Base-by-base conservation (phyloP, 2,888 invertebrate genomes). In the Ophion slaviceki region DNA sequence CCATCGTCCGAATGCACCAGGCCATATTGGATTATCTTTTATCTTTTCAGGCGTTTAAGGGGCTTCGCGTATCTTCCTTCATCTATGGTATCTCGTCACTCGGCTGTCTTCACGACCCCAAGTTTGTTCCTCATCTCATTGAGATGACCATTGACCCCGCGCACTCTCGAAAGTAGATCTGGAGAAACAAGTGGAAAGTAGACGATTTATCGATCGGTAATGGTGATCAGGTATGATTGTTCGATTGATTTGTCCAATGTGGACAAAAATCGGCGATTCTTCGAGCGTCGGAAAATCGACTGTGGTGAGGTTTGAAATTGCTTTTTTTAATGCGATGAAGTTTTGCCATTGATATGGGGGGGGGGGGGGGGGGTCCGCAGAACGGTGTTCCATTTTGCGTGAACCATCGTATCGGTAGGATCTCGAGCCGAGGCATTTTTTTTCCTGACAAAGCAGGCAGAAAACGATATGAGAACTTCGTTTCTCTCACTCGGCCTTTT, bases 1-100 rank as follows among this genome's bases (percentile, higher is more conserved):
- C 78, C 68, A 86, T 36, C 70, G 80, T 62, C 67, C 70, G 77
- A 47, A 80, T 70, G 36, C 74, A 80, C 64, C 81, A 82, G 76
- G 40, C 76, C 88, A 88, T 88, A 40, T 71, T 28, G 10, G 5
- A 7, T 64, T 28, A n/a, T 20, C 20, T 20, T 59, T 78, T 78
- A 7, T 64, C 7, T 80, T 59, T 67, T 20, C 64, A 70, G 40
- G 53, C 17, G 78, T 45, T 45, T 61, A 70, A 24, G 47, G 77
- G 24, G 20, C 20, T 45, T 57, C 79, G 32, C 61, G 24, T 36
- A 72, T 71, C 28, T 47, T 24, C 32, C 72, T 80, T 72, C 62
- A 62, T 76, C 32, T 74, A 70, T 47, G 14, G 75, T 64, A n/a
- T 71, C 64, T 74, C 80, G 47, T 53, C 40, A 61, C 59, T 67